phyloP scores from a whole-genome alignment of 2,797 vertebrate genomes.

The Anabas testudineus region DNA sequence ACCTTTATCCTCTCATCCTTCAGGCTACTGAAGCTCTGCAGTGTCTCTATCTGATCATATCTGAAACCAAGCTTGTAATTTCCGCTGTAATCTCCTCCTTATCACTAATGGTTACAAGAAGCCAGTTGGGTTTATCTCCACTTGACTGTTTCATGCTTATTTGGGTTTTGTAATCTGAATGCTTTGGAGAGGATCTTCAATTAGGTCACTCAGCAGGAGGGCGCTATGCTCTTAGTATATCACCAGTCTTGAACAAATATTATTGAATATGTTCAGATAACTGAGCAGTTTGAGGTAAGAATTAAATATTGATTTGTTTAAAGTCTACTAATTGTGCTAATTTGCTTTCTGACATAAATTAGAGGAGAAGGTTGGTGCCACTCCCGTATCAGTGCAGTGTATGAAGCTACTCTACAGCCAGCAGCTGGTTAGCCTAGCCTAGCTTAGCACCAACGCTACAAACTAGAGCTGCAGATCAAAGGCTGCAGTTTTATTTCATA shows the following conservation, averaged over 20 bases:
- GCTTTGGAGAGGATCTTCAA: constrained; percentile 19
- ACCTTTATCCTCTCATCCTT: constrained; percentile 3
- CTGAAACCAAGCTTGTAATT: constrained; percentile 72
- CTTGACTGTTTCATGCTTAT: constrained; percentile 39
- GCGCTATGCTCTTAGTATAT: not conserved
- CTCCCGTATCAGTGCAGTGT: not conserved
- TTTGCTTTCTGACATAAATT: not conserved
- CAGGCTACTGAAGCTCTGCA: not conserved
- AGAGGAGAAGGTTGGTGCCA: not conserved
- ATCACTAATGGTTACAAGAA: constrained; percentile 54
- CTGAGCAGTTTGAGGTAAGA: too few species aligned
- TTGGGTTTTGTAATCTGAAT: constrained; percentile 44
- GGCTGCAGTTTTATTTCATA: not conserved
- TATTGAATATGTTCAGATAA: constrained; percentile 10
- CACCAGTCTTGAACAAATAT: not conserved
- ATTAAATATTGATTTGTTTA: too few species aligned
- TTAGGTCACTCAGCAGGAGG: not conserved
- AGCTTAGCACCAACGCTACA: not conserved
- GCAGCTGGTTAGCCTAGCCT: not conserved
- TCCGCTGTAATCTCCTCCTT: constrained; percentile 62
- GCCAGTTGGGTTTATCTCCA: constrained; percentile 56
- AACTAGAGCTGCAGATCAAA: not conserved
- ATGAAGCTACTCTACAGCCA: not conserved
- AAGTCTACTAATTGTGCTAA: too few species aligned
- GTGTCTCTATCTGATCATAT: constrained; percentile 67